phyloP scores from a whole-genome alignment of 1,140 invertebrate species.

The Arctopsyche grandis region DNA sequence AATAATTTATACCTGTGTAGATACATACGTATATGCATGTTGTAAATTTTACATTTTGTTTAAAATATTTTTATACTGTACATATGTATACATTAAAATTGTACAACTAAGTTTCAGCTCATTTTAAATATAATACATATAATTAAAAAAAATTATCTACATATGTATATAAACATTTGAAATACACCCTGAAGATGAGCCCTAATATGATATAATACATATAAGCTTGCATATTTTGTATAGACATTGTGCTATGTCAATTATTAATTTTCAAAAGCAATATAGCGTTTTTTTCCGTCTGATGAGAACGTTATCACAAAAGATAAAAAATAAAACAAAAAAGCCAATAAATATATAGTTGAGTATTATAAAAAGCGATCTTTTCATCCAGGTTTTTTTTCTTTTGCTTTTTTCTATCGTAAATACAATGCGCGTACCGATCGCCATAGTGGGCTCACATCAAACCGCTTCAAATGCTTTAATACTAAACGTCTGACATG shows the following conservation, averaged over 20 bases:
- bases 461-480: slow-evolving; percentile 40
- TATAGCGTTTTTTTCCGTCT: background rate
- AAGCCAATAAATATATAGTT: slow-evolving; percentile 22
- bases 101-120: background rate
- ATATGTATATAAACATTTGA: too few relatives aligned
- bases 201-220: background rate
- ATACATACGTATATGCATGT: background rate
- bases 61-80: slow-evolving; percentile 15
- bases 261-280: slow-evolving; percentile 20
- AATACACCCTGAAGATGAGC: too few relatives aligned
- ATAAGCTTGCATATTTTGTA: background rate
- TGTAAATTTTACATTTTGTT: slow-evolving; percentile 4
- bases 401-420: slow-evolving; percentile 25
- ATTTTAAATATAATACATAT: too few relatives aligned
- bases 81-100: too few relatives aligned
- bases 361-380: slow-evolving; percentile 38
- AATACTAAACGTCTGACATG: slow-evolving; percentile 42
- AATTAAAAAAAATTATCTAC: too few relatives aligned
- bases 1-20: slow-evolving; percentile 4
- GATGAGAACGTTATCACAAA: slow-evolving; percentile 1
- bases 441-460: slow-evolving; percentile 40
- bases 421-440: slow-evolving; percentile 41
- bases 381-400: slow-evolving; percentile 32
- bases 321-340: slow-evolving; percentile 3
- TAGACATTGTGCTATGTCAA: background rate